phyloP scores from a whole-genome alignment of 92 coral and sea anemone species.

The Palythoa grandis region DNA sequence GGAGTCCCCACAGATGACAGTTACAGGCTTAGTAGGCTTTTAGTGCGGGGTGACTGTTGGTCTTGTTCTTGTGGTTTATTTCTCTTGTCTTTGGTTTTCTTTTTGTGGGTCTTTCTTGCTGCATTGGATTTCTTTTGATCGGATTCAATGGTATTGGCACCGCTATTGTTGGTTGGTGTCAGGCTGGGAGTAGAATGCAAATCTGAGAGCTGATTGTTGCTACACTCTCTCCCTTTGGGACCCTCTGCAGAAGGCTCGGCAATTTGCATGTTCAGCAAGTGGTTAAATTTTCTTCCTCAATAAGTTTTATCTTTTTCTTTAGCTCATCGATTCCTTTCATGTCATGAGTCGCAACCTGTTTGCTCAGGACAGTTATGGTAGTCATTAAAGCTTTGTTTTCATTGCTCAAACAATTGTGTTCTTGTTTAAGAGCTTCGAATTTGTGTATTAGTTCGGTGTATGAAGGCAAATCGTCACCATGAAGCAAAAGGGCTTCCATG shows the following conservation, averaged over 20 bases:
- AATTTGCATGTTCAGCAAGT: no score
- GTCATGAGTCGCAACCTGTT: no score
- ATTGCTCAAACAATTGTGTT: neutral
- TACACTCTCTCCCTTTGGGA: no score
- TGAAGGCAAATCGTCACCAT: neutral
- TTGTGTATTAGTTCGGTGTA: neutral
- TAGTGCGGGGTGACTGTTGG: no score
- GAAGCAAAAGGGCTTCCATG: neutral
- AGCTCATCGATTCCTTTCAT: no score
- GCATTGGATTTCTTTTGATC: conserved; percentile 2
- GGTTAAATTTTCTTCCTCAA: no score
- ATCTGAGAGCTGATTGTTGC: neutral
- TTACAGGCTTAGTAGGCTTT: conserved; percentile 4
- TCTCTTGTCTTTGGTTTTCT: no score
- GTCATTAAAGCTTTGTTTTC: no score
- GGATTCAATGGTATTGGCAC: neutral
- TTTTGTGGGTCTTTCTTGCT: neutral
- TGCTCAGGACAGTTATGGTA: no score
- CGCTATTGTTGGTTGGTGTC: neutral
- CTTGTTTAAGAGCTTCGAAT: neutral
- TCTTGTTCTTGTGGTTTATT: no score
- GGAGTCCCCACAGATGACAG: conserved; percentile 1
- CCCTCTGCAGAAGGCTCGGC: no score
- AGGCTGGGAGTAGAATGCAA: neutral
- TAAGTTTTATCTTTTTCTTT: no score